Evolutionary conservation across 2,888 invertebrate genomes (phyloP).

Genomic region (Phyllotreta striolata): DNA sequence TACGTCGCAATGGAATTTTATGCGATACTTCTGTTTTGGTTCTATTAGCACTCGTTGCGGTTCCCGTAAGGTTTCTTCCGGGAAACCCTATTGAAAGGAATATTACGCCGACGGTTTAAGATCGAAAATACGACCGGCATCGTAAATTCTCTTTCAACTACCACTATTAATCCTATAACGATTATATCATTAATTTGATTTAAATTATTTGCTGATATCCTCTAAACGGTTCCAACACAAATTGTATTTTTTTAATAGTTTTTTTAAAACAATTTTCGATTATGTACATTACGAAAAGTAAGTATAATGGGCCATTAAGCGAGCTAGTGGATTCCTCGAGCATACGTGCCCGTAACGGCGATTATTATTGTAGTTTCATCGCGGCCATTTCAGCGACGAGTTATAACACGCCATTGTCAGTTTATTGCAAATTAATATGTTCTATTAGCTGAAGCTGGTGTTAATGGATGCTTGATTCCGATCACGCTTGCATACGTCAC

Average conservation of each 20-base stretch:
- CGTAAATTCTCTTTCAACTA: slow-evolving; percentile 12
- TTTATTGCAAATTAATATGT: slow-evolving; percentile 52
- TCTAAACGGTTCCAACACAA: background rate
- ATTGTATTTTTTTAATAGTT: background rate
- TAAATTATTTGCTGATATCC: no score
- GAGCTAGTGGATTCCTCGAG: slow-evolving; percentile 42
- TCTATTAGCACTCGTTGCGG: slow-evolving; percentile 4
- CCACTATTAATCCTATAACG: background rate
- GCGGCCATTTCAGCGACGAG: slow-evolving; percentile 42
- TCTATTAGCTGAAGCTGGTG: slow-evolving; percentile 45
- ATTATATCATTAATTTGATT: no score
- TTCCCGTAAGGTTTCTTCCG: slow-evolving; percentile 14
- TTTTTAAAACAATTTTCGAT: background rate
- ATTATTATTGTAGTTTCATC: slow-evolving; percentile 44
- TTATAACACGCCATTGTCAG: slow-evolving; percentile 47
- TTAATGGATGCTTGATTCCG: slow-evolving; percentile 36
- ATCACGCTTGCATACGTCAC: slow-evolving; percentile 34
- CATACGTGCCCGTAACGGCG: slow-evolving; percentile 36
- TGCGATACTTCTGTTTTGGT: slow-evolving; percentile 21
- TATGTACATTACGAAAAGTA: slow-evolving; percentile 25
- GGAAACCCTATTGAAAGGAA: slow-evolving; percentile 14
- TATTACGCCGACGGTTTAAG: slow-evolving; percentile 13
- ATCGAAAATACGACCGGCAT: slow-evolving; percentile 11
- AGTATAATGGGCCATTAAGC: slow-evolving; percentile 44
- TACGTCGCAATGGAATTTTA: slow-evolving; percentile 26